Evolutionary conservation across 2,888 invertebrate species (phyloP), one percentile per base, ranked within the genome.

Genomic region (Chrysolina americana): DNA sequence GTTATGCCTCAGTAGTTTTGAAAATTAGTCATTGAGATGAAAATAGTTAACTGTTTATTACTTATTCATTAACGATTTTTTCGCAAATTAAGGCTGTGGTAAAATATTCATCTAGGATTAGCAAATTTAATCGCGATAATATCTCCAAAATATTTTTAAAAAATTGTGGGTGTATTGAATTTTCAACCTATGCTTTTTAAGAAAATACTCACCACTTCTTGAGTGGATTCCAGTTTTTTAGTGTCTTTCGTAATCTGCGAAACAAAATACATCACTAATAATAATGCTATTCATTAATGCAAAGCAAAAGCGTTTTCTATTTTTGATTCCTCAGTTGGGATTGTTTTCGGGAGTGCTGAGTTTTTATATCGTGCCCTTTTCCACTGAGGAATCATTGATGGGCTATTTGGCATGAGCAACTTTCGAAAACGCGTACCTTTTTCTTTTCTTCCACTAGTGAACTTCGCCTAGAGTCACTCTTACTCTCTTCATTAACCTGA

Each of bases 381-480:
- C 6, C 2, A 47, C 10, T 47, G 47, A 47, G 47, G 6, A 47
- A 47, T 64, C 17, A 17, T 68, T 53, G 17, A 62, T 19, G 36
- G 36, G 36, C 36, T n/a, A 48, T 17, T 48, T 65, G 41, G 59
- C 65, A 8, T 13, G n/a, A 28, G 69, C 63, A 59, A n/a, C 23
- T 15, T 59, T 15, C n/a, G 36, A 65, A 21, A 48, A 72, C 21
- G 15, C 59, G 59, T 77, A 86, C 86, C 81, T 87, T 86, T 80
- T 86, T 87, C 83, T 87, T 87, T 48, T 89, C 89, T 66, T 89
- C 89, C 44, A 86, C 81, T 47, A 89, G 81, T 41, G 89, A 89
- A 23, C 89, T 89, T 65, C 89, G 87, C 78, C 88, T 88, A 78
- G 89, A 89, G 80, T 90, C 89, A 69, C 87, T 85, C 78, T 84